Base-by-base conservation (phyloP, 2,888 invertebrate genomes). In the Stenotaenia linearis region DNA sequence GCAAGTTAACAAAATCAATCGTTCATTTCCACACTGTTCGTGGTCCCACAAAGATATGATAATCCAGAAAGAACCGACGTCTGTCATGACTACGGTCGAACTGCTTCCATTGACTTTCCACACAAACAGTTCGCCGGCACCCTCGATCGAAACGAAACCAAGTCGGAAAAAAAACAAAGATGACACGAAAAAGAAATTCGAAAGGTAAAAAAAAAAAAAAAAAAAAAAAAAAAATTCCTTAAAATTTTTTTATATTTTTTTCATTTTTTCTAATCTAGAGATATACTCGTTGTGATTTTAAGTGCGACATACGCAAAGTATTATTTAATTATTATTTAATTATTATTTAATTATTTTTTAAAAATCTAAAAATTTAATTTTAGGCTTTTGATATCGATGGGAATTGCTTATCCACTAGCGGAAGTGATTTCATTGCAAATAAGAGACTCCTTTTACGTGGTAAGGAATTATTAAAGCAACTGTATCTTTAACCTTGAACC, bases 361-460 rank as follows among this genome's bases (percentile, higher is more conserved):
- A 9, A 23, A 9, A 69, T 69, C 9, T 25, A 0, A 69, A 10
- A 23, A 18, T 5, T 21, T 21, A 56, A 40, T 50, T 28, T 28
- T 28, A 69, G 69, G 87, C 89, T 97, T 78, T 88, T 97, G 83
- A 95, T 97, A 74, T 95, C 97, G 75, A 94, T 96, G 93, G 97
- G 97, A 82, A 92, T 95, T 82, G 95, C 96, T 21, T 95, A 97
- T 87, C 97, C 97, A 79, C 93, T 97, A 92, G 94, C 96, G 81
- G 96, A 97, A 89, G 95, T 96, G 83, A 96, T 96, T 85, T 96
- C 96, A 75, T 93, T 94, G 25, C 94, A 95, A 88, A 95, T 96
- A 85, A 96, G 96, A 84, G 94, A 95, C 82, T 94, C 95, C 40
- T 96, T 94, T 87, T 96, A 96, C 87, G 95, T 96, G 90, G 94